Evolutionary conservation across 1,140 invertebrate genomes (phyloP), one percentile per base, ranked within the genome.

Genomic region (Platyura marginata): DNA sequence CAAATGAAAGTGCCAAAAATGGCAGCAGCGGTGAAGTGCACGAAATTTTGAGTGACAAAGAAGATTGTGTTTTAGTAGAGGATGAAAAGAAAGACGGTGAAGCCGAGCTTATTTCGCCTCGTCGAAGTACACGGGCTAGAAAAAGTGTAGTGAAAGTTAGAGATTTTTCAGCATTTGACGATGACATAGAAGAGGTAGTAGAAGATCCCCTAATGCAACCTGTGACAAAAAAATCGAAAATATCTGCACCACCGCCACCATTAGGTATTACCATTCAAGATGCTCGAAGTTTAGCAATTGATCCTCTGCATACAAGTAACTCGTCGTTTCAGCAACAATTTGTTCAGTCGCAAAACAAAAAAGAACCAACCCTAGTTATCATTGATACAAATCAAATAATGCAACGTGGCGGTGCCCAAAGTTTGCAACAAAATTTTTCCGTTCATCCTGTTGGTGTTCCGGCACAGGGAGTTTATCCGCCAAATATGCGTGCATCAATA

Each of bases 331-430:
- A 67, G 69, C 25, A 69, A 66, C 42, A 71, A 69, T 49, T 55
- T 51, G 2, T 49, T 57, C 22, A 33, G 5, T 6, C 23, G 1
- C 65, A 68, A 41, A 68, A 68, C 40, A 77, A 79, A 49, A 81
- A 81, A 49, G 77, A 82, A 54, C 76, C 78, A 2, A 81, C 78
- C 2, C 63, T 83, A 48, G 79, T 84, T 21, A 81, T 84, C 40
- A 80, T 84, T 44, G 79, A 83, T 51, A 81, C 78, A 3, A 80
- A 82, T 66, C 75, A 75, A 10, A 77, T 79, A 49, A 53, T 78
- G 29, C 72, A 72, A 10, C 16, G 36, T 4, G 36, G 36, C 11
- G 25, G 25, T 29, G 25, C 13, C 6, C 36, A 38, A 38, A 10
- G 15, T 11, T 11, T 38, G 16, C n/a, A 38, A 9, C 18, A n/a